These are phyloP conservation scores for Oikopleura dioica DNA, from an alignment of 23 tunicate genomes.

Conservation along the genomic window DNA sequence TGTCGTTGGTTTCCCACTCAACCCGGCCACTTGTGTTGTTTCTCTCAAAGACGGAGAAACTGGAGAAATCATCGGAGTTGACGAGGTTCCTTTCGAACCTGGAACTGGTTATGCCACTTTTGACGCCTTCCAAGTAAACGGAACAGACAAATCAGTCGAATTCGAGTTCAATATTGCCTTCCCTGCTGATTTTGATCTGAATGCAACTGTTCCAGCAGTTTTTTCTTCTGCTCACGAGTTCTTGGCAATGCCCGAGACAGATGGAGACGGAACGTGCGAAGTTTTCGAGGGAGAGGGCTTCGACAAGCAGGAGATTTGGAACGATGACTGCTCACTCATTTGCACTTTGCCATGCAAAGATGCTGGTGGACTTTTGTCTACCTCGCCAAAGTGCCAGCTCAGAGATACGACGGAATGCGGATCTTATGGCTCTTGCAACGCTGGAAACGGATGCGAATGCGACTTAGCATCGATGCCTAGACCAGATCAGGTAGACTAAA, in stretches of 20 bases:
- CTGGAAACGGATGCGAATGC: background rate
- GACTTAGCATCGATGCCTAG: background rate
- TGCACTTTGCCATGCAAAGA: background rate
- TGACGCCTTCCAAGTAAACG: background rate
- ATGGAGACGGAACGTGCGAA: background rate
- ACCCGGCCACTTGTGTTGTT: background rate
- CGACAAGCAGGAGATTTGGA: slow-evolving; percentile 6
- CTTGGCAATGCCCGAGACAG: background rate
- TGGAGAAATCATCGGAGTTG: background rate
- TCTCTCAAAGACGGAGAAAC: background rate
- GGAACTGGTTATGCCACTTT: background rate
- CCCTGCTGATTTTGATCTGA: background rate
- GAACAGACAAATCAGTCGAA: background rate
- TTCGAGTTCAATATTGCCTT: background rate
- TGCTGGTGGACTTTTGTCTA: background rate
- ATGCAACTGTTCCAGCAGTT: background rate
- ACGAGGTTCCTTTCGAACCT: background rate
- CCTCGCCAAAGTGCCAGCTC: background rate
- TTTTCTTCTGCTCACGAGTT: background rate
- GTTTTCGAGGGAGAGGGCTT: background rate
- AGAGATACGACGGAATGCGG: background rate
- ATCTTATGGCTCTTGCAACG: background rate
- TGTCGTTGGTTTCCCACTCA: background rate
- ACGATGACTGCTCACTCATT: background rate
- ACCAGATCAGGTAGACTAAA: no score